These are phyloP conservation scores for Scomber colias DNA, from an alignment of 2,113 vertebrate genomes.

Conservation along the genomic window DNA sequence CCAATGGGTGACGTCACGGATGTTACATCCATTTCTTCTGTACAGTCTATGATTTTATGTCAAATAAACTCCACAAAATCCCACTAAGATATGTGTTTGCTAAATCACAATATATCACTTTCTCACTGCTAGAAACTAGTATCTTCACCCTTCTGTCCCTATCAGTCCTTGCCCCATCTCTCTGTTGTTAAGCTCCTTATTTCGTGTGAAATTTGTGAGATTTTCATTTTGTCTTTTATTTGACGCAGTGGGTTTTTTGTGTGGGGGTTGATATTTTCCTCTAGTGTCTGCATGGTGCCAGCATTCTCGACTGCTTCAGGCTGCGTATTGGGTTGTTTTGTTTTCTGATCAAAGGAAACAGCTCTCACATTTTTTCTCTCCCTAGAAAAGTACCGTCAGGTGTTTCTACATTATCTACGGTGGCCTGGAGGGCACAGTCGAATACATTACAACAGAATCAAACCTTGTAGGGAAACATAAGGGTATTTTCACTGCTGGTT, in stretches of 20 bases:
- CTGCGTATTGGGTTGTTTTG: background rate
- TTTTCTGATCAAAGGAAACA: conserved; percentile 3
- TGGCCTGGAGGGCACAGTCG: background rate
- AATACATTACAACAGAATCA: background rate
- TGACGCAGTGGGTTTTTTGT: conserved; percentile 11
- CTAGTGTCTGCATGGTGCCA: conserved; percentile 4
- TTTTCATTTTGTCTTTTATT: conserved; percentile 16
- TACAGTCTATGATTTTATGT: too few relatives aligned
- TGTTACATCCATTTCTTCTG: too few relatives aligned
- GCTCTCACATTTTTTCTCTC: background rate
- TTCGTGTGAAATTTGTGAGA: background rate
- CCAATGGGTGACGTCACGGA: too few relatives aligned
- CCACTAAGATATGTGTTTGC: too few relatives aligned
- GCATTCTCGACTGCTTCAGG: background rate
- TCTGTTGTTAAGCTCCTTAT: background rate
- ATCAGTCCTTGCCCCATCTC: background rate
- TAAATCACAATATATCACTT: background rate
- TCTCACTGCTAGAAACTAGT: background rate
- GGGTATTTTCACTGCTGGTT: background rate
- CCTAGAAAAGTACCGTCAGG: background rate
- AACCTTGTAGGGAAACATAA: too few relatives aligned
- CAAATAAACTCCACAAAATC: too few relatives aligned
- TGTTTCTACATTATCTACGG: background rate
- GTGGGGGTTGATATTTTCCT: conserved; percentile 37
- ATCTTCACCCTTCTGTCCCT: background rate